Evolutionary conservation across 2,113 vertebrate species (phyloP), one percentile per base, ranked within the genome.

Genomic region (Halcyon senegalensis): DNA sequence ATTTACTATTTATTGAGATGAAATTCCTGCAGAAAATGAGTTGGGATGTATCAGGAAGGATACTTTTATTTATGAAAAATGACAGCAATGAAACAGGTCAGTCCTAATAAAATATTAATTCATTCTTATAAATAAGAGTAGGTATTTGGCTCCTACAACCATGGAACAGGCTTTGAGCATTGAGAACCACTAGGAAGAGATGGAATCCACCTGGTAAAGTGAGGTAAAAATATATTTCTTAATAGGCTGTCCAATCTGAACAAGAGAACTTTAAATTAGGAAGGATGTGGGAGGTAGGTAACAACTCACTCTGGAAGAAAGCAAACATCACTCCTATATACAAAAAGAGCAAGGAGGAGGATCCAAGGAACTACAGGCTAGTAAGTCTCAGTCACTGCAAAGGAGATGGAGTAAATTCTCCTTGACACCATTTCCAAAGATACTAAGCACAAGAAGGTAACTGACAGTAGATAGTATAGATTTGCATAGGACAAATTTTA

Each of bases 201-300:
- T 13, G 16, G 39, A 41, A 80, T 56, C 24, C 24, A 64, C 14
- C 12, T n/a, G 16, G n/a, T 41, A 37, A 79, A 46, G 7, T 44
- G 10, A 88, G n/a, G 19, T 48, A 50, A 48, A 88, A 64, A 5
- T 5, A 35, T 35, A 15, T 80, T 79, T 80, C 24, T 4, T 8
- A 41, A n/a, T 25, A 30, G 10, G 9, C 4, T 58, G 43, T 58
- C 50, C 59, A 66, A 16, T 25, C 7, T 58, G 41, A 30, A 68
- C 39, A 69, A 13, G 19, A 62, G 33, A 68, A 19, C 12, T 50
- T 78, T 51, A 66, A 69, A 66, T 13, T 24, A 33, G 11, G 19
- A 76, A 55, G 0, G 0, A 53, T 39, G 27, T 77, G 11, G 4
- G 16, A 79, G 4, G 21, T 17, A 50, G 15, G 27, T 64, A 28